Base-by-base conservation (phyloP, 2,888 invertebrate species). In the Bombyx huttoni region DNA sequence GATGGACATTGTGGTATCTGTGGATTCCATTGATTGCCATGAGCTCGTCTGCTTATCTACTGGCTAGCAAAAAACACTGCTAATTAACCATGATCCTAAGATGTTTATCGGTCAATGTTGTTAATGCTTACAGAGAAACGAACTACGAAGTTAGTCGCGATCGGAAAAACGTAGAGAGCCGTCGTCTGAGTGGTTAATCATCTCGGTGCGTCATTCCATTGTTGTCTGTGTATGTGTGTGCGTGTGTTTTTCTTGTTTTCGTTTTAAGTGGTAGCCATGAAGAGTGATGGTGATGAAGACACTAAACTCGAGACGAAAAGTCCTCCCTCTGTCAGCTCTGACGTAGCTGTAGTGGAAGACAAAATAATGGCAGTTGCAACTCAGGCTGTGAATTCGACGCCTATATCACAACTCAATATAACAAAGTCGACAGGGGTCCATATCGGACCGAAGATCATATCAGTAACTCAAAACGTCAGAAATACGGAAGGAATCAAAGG, bases 401-500 rank as follows among this genome's bases (percentile, higher is more conserved):
- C 63, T 46, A 68, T 78, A 13, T 66, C 70, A 13, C 78, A 70
- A 52, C 61, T 85, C 46, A 80, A 76, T 56, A 77, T 85, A 10
- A 74, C 70, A 51, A 78, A 77, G 51, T 81, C 82, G 6, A 67
- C 75, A 1, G 67, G 70, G 13, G 73, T 84, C 47, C 85, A 85
- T 63, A 70, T 86, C 53, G 86, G 87, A 6, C 77, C 82, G 13
- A 82, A 80, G 61, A 76, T 85, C 56, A 74, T 81, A 14, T 73
- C 76, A 10, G 77, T 85, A 51, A 84, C 79, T 5, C 81, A 84
- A 55, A 82, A 79, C 56, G 73, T 86, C 3, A 78, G 82, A 57
- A 78, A 76, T 65, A 75, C 72, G 12, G 83, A 84, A 60, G 75
- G 82, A 61, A 70, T 87, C 56, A 81, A 81, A 78, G 85, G 87